Percentiles rank a stretch among this genome's conserved stretches.
Conservation (phyloP, 2,888 invertebrate genomes). For the Phalangium opilio region DNA sequence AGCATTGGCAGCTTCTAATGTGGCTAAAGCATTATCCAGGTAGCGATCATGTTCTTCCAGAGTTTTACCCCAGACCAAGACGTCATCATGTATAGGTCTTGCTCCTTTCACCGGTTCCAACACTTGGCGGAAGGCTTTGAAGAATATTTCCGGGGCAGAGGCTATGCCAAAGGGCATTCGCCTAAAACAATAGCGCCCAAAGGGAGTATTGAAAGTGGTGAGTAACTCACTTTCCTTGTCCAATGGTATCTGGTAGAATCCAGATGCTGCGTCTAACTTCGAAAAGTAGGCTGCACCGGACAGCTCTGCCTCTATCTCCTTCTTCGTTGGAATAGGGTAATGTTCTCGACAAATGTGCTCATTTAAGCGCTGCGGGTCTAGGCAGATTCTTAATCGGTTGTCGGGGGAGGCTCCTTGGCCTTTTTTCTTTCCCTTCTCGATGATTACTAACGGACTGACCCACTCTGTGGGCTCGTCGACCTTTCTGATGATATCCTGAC, state of each 20-base stretch:
- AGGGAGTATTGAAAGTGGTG: conserved; percentile 27
- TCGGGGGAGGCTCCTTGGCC: conserved; percentile 25
- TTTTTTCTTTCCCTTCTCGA: conserved; percentile 2
- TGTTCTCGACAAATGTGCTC: conserved; percentile 21
- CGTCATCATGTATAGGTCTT: conserved; percentile 2
- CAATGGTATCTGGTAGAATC: conserved; percentile 29
- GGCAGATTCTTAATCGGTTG: conserved; percentile 24
- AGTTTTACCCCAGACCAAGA: background rate
- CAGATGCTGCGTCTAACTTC: conserved; percentile 24
- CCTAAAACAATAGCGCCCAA: conserved; percentile 25
- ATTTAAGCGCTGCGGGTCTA: conserved; percentile 26
- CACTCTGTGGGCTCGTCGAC: conserved; percentile 19
- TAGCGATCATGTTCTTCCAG: conserved; percentile 4
- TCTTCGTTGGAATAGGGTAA: conserved; percentile 24
- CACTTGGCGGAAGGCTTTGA: conserved; percentile 15
- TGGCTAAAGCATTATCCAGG: conserved; percentile 1
- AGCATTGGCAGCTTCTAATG: background rate
- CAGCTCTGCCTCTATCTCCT: conserved; percentile 24
- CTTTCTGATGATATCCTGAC: conserved; percentile 2
- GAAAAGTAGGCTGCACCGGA: conserved; percentile 21
- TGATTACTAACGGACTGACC: conserved; percentile 16
- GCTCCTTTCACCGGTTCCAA: background rate
- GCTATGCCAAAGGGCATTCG: conserved; percentile 26
- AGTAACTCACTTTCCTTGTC: conserved; percentile 24
- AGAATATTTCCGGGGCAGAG: conserved; percentile 27